A percentile compares a stretch with the other conserved stretches of the same genome.
phyloP scores from a whole-genome alignment of 2,113 vertebrate genomes.

The Siniperca knerii region DNA sequence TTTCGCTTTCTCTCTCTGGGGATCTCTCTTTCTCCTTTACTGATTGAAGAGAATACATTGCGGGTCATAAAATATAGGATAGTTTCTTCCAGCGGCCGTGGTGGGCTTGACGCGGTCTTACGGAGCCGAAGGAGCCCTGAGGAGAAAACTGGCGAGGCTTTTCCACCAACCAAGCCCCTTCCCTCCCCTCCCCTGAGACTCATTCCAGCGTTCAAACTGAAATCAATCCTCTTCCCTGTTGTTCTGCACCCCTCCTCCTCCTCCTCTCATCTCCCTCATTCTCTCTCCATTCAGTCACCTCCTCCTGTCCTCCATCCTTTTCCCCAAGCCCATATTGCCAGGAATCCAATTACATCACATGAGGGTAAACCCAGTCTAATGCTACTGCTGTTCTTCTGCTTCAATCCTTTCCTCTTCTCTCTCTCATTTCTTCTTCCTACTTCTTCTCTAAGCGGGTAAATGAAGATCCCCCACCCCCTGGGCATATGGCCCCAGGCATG shows the following conservation, averaged over 20 bases:
- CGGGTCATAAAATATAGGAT: slow-evolving; percentile 48
- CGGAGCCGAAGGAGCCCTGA: slow-evolving; percentile 10
- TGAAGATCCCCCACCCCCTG: not conserved
- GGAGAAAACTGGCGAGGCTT: slow-evolving; percentile 9
- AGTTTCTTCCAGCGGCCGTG: not conserved
- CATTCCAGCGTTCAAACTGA: slow-evolving; percentile 61
- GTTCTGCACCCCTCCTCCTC: slow-evolving; percentile 19
- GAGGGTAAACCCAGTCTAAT: slow-evolving; percentile 22
- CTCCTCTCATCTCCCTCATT: slow-evolving; percentile 28
- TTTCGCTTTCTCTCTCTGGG: slow-evolving; percentile 19
- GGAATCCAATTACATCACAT: slow-evolving; percentile 63
- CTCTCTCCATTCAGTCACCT: slow-evolving; percentile 24
- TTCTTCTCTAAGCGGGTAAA: not conserved
- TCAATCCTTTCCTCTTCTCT: not conserved
- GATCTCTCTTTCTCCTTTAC: slow-evolving; percentile 20
- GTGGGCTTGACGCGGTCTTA: slow-evolving; percentile 18
- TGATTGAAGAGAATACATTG: slow-evolving; percentile 34
- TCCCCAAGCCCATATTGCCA: slow-evolving; percentile 36
- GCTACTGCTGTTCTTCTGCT: not conserved
- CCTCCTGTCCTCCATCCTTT: slow-evolving; percentile 43
- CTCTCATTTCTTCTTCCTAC: not conserved
- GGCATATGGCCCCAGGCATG: not conserved
- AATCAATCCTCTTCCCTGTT: slow-evolving; percentile 60
- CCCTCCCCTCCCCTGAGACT: slow-evolving; percentile 55
- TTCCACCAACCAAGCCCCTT: slow-evolving; percentile 7